Percentiles rank a stretch among this genome's conserved stretches.
Evolutionary conservation across 2,797 vertebrate genomes (phyloP).

Genomic region (Hafferia zeledoni): DNA sequence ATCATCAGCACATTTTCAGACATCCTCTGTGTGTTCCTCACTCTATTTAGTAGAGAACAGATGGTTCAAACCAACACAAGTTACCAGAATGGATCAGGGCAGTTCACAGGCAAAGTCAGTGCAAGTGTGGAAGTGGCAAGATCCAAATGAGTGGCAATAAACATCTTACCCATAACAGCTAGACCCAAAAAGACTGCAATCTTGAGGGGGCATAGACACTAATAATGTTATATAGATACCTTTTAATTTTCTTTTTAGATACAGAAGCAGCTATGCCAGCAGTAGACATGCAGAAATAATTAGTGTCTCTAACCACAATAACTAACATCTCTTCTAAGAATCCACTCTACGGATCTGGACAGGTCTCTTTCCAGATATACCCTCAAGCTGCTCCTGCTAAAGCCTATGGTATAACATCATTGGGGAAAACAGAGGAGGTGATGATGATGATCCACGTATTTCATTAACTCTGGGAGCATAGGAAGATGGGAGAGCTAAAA

Average conservation of each 20-base stretch:
- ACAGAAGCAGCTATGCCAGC: background rate
- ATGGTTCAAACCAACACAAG: background rate
- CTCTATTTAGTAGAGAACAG: background rate
- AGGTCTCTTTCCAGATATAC: background rate
- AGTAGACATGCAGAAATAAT: background rate
- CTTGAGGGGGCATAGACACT: background rate
- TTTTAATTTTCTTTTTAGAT: background rate
- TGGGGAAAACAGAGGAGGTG: background rate
- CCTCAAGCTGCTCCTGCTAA: background rate
- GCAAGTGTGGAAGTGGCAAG: background rate
- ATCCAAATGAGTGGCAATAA: background rate
- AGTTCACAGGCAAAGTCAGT: background rate
- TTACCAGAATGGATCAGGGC: background rate
- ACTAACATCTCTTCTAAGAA: background rate
- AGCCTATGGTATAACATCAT: background rate
- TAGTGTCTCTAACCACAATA: background rate
- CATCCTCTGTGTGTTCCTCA: background rate
- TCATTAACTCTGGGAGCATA: background rate
- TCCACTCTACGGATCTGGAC: background rate
- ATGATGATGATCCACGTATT: background rate
- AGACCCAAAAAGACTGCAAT: background rate
- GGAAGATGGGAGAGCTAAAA: background rate
- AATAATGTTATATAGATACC: background rate
- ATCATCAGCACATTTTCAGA: background rate
- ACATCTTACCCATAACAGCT: background rate